These are phyloP conservation scores for Stercorarius parasiticus DNA, from an alignment of 2,113 vertebrate species.

Conservation along the genomic window DNA sequence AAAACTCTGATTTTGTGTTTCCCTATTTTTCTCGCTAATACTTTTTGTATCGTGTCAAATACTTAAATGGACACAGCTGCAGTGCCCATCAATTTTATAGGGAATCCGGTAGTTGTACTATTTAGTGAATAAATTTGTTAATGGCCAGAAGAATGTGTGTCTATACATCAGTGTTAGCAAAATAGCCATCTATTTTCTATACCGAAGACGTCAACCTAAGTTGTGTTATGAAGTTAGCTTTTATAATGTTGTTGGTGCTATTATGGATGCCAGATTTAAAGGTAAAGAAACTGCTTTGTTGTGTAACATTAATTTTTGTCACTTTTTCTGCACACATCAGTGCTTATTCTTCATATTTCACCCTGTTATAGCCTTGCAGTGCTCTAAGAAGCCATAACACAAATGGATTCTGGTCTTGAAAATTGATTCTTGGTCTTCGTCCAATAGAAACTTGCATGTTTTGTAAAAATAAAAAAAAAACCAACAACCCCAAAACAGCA, in stretches of 20 bases:
- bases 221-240: background rate
- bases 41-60: background rate
- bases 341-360: background rate
- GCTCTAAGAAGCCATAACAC: background rate
- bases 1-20: background rate
- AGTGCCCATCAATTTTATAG: background rate
- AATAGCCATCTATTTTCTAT: background rate
- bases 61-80: background rate
- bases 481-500: fast-evolving
- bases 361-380: background rate
- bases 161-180: background rate
- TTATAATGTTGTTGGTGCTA: fast-evolving
- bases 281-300: background rate
- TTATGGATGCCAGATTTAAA: background rate
- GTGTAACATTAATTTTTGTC: background rate
- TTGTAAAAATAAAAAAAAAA: background rate
- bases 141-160: background rate
- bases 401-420: background rate
- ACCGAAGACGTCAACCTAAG: background rate
- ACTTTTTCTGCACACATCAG: background rate
- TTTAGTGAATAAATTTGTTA: background rate
- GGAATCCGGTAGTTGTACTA: background rate
- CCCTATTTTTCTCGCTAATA: background rate
- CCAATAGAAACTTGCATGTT: background rate
- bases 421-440: background rate